Evolutionary conservation across 2,113 vertebrate species (phyloP), one percentile per base, ranked within the genome.

Genomic region (Oreochromis tanganicae): DNA sequence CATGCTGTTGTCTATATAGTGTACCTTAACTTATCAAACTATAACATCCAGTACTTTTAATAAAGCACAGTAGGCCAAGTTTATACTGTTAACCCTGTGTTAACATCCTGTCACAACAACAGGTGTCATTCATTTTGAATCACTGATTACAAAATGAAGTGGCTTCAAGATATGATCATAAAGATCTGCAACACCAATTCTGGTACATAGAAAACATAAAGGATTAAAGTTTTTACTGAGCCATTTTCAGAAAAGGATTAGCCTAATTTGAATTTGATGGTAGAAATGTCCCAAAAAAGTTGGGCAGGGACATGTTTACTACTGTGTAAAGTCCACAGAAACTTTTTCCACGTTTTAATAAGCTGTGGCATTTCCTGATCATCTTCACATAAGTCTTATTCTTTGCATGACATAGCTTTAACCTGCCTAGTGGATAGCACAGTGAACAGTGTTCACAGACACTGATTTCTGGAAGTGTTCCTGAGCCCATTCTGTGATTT

Each of bases 41-140:
- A 8, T 66, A 85, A 86, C 66, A 61, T 16, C 14, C 79, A 9
- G 52, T 7, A 54, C 82, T 89, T 88, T 89, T 86, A 56, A 92
- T 89, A 91, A 85, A 83, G 50, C 7, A 2, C 27, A 6, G 21
- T 52, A 80, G 89, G n/a, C 38, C 12, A 11, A 78, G 89, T 87
- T 94, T 90, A 91, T 5, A 36, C 14, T 4, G 12, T 81, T 59
- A 80, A 89, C 73, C 21, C 32, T 17, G 0, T 17, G 29, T 4
- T 36, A 66, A n/a, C 61, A n/a, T 36, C 19, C 17, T 19, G 9
- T 66, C 32, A 66, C 61, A 5, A 1, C 61, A 38, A 36, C 19
- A 36, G 29, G 9, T 16, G 16, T 50, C 54, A 57, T 57, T 57
- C 24, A 0, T 17, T 57, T 57, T 57, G 55, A 57, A 57, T 24